phyloP scores from a whole-genome alignment of 2,888 invertebrate genomes.

The Polydesmus complanatus region DNA sequence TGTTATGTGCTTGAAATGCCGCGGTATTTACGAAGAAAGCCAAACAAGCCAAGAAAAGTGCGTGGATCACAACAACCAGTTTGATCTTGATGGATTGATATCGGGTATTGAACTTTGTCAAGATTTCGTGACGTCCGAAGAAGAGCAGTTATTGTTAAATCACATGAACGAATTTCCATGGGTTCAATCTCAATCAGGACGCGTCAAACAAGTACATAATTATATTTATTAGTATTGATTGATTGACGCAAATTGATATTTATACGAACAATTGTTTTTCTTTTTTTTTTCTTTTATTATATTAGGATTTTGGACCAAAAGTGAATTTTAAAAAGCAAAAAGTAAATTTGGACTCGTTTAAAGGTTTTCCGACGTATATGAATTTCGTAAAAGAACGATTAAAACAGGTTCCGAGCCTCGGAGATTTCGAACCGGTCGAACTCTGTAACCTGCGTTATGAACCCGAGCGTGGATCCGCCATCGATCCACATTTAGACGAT shows the following conservation, averaged over 20 bases:
- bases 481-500: slow-evolving; percentile 97
- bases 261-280: background rate
- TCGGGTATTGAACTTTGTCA: background rate
- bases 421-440: slow-evolving; percentile 69
- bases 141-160: background rate
- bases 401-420: slow-evolving; percentile 42
- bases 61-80: no score
- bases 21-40: background rate
- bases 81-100: background rate
- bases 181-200: slow-evolving; percentile 86
- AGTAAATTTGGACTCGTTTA: slow-evolving; percentile 58
- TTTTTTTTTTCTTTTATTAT: slow-evolving; percentile 16
- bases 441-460: slow-evolving; percentile 93
- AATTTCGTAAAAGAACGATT: slow-evolving; percentile 66
- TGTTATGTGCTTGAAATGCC: background rate
- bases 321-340: slow-evolving; percentile 94
- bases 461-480: slow-evolving; percentile 72
- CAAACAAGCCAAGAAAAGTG: background rate
- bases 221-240: background rate
- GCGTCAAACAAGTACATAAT: slow-evolving; percentile 67
- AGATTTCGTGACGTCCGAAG: background rate
- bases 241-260: background rate
- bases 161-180: slow-evolving; percentile 47
- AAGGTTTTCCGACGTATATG: slow-evolving; percentile 71
- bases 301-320: slow-evolving; percentile 87